phyloP scores from a whole-genome alignment of 2,113 vertebrate species.

The Ciconia boyciana region DNA sequence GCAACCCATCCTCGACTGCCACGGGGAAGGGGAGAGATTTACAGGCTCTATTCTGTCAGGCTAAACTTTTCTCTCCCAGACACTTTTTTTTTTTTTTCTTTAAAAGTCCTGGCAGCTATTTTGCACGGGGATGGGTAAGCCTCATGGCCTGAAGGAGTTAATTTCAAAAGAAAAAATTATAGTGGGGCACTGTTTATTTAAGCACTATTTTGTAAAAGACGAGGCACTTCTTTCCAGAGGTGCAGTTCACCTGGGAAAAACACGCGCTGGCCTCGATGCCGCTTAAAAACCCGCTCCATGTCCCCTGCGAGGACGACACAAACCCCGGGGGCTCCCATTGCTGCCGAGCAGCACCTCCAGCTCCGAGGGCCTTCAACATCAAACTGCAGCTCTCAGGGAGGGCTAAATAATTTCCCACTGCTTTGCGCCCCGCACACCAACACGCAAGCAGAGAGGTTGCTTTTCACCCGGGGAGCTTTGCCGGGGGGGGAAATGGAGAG shows the following conservation, averaged over 20 bases:
- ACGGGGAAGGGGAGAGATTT: not conserved
- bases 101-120: not conserved
- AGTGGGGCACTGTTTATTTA: slow-evolving; percentile 36
- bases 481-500: not conserved
- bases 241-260: slow-evolving; percentile 16
- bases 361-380: not conserved
- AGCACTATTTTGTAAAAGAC: not conserved
- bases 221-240: not conserved
- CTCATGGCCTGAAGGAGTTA: slow-evolving; percentile 48
- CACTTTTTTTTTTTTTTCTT: not conserved
- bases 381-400: not conserved
- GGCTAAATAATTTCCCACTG: not conserved
- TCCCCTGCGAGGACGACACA: not conserved
- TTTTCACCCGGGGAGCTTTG: not conserved
- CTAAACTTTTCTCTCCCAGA: not conserved
- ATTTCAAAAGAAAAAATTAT: slow-evolving; percentile 36
- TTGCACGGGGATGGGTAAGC: not conserved
- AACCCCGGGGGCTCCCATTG: rapidly evolving
- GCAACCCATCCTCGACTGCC: not conserved
- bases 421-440: not conserved
- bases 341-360: not conserved
- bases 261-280: rapidly evolving
- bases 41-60: not conserved
- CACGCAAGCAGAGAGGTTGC: not conserved
- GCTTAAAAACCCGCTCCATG: not conserved